Conservation (phyloP, 2,797 vertebrate genomes). For the Pachyuromys duprasi region DNA sequence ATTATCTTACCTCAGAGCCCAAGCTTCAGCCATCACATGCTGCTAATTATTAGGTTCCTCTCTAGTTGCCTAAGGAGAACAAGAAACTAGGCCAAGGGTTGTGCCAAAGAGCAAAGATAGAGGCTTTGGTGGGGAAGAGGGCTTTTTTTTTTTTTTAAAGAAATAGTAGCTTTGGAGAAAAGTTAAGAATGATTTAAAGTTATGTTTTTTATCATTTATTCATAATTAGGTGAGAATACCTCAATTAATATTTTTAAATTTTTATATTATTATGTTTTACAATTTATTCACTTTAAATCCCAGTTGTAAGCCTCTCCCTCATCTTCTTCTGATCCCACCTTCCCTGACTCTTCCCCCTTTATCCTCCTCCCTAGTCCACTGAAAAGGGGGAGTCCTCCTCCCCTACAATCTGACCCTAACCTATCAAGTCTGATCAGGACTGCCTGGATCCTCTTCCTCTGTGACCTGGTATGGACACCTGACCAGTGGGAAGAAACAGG, state of each 20-base stretch:
- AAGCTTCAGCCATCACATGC: not conserved
- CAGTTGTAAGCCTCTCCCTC: no score
- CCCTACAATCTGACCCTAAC: no score
- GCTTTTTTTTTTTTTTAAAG: not conserved
- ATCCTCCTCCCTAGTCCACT: no score
- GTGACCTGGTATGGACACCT: no score
- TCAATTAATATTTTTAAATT: slow-evolving; percentile 52
- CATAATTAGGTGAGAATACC: not conserved
- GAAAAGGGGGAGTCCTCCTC: no score
- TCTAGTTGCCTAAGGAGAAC: not conserved
- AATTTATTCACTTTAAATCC: no score
- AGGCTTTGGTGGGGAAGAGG: not conserved
- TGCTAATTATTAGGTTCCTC: not conserved
- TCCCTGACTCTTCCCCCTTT: no score
- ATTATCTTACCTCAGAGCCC: not conserved
- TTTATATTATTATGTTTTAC: no score
- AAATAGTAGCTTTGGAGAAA: not conserved
- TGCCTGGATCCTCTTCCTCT: no score
- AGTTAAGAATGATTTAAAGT: not conserved
- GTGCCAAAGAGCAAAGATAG: not conserved
- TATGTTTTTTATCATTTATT: slow-evolving; percentile 22
- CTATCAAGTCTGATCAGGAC: no score
- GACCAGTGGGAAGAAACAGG: no score
- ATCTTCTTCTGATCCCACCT: no score
- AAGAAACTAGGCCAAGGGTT: not conserved